A percentile compares a stretch with the other conserved stretches of the same genome.
Evolutionary conservation across 2,113 vertebrate species (phyloP).

Genomic region (Oryzias javanicus): DNA sequence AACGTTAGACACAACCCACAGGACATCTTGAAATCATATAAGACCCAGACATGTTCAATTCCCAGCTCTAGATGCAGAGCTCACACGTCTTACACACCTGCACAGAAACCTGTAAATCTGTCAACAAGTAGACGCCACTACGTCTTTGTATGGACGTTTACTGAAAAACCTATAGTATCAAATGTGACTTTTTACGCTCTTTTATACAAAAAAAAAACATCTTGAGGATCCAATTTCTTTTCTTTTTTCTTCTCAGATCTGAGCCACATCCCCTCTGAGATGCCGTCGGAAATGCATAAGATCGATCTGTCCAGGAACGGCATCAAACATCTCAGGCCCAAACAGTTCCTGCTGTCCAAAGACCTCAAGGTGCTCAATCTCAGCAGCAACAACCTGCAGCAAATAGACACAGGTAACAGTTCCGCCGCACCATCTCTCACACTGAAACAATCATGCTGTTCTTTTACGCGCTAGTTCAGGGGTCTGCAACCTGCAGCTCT

Average conservation of each 20-base stretch:
- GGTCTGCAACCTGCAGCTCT: too few species aligned
- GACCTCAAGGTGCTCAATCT: conserved; percentile 92
- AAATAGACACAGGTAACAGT: conserved; percentile 85
- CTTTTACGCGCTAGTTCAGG: too few species aligned
- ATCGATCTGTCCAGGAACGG: conserved; percentile 90
- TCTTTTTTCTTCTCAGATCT: conserved; percentile 74
- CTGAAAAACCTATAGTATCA: neutral
- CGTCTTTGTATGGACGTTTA: neutral
- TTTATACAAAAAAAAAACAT: neutral
- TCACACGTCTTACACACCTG: conserved; percentile 17
- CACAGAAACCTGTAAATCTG: conserved; percentile 6
- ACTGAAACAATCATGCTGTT: too few species aligned
- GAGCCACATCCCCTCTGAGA: conserved; percentile 85
- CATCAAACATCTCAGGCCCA: conserved; percentile 87
- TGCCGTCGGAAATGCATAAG: conserved; percentile 88
- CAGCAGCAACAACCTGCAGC: conserved; percentile 85
- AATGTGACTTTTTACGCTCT: neutral
- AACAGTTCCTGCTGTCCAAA: conserved; percentile 86
- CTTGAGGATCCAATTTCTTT: neutral
- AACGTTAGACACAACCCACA: conserved; percentile 39
- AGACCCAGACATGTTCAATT: conserved; percentile 22
- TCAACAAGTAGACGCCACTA: neutral
- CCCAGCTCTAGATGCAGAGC: conserved; percentile 11
- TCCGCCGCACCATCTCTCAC: neutral
- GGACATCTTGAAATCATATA: conserved; percentile 59